Evolutionary conservation across 2,797 vertebrate species (phyloP), one percentile per base, ranked within the genome.

Genomic region (Champsocephalus gunnari): DNA sequence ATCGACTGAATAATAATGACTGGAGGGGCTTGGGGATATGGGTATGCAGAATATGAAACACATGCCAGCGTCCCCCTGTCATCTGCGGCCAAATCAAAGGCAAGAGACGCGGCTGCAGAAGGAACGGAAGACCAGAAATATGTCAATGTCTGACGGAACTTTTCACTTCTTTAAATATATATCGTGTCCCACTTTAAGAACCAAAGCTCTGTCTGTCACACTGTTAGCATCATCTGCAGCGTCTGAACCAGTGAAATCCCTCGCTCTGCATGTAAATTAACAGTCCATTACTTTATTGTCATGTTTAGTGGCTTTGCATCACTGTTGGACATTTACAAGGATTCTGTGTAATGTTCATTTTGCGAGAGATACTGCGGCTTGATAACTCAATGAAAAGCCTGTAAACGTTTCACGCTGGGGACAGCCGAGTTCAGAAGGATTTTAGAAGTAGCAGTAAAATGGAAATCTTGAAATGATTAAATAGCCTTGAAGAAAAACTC

Each of bases 1-100:
- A 93, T 91, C 93, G 80, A 38, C 74, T 94, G 95, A 96, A 95
- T 95, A 94, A 90, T 91, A 96, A 96, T 86, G 80, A 95, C 90
- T 50, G 72, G 79, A 85, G 88, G 89, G 87, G 85, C 86, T 91
- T 63, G n/a, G 85, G 91, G 84, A 89, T 61, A 59, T 14, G 10
- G 90, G 71, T 82, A 90, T 87, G 50, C 84, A 53, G 16, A 86
- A 83, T 87, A 88, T 83, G 80, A 89, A 87, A 82, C 78, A 79
- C 81, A 81, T 81, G 87, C 86, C 88, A 87, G 60, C 67, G 71
- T 83, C 75, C 85, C 34, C 81, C 80, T 77, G 48, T 77, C 83
- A 54, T 75, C n/a, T 47, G 71, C 21, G 66, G 60, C 84, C 79
- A 66, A 79, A 81, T 67, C 68, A 71, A 74, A 49, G 17, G 57